Evolutionary conservation across 2,797 vertebrate genomes (phyloP), one percentile per base, ranked within the genome.

Genomic region (Sciurus vulgaris): DNA sequence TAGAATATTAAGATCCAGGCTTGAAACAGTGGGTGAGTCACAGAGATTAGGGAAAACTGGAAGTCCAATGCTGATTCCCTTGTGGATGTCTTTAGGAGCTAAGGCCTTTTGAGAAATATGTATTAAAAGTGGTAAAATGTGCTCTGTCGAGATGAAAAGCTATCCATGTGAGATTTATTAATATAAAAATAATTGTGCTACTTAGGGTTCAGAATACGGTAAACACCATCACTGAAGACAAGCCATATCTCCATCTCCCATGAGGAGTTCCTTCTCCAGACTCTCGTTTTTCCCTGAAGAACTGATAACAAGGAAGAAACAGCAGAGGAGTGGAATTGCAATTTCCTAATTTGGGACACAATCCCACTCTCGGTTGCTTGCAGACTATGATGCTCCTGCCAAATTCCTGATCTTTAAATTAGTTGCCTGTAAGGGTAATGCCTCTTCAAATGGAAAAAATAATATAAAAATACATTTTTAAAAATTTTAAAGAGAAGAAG

Each of bases 71-170:
- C 79, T 93, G 76, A 54, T 8, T 74, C 18, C 77, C 49, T 77
- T 79, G 1, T 44, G 54, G 49, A 65, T 89, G 73, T 84, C 35
- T 93, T 91, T 56, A 47, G 56, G 14, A 95, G 78, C 18, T 24
- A 88, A 79, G 88, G 3, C 6, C 67, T 94, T 93, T 90, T 79
- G 47, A 70, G 54, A 76, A 91, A 78, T 92, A 77, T 59, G 70
- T 92, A 63, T 47, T 89, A 77, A 85, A 92, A 89, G 7, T 65
- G 61, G 44, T 83, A 78, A 74, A 86, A 84, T 49, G 22, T 77
- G 91, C 67, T 87, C 4, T 35, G 35, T 56, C 24, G 82, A 69
- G 63, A 86, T 81, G 26, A 70, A 65, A 96, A 92, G 49, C 13
- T 86, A 3, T 56, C 41, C 47, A 59, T 61, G 70, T 85, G 92